Conservation (phyloP, 1,140 invertebrate species). For the Brachionus manjavacas region DNA sequence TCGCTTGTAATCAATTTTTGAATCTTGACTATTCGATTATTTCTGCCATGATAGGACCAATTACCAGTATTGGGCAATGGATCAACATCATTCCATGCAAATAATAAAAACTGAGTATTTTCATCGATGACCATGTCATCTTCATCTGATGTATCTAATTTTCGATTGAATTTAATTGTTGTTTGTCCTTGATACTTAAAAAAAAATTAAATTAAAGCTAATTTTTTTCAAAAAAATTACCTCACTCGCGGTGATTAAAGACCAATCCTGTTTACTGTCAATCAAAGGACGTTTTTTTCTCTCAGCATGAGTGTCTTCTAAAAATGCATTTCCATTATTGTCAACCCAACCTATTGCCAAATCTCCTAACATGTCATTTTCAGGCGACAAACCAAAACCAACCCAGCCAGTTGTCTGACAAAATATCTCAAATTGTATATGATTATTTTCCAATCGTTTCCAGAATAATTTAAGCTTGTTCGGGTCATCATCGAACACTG, state of each 20-base stretch:
- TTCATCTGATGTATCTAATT: background rate
- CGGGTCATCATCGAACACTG: constrained; percentile 4
- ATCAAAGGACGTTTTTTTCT: background rate
- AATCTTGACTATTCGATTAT: constrained; percentile 13
- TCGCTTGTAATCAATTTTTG: background rate
- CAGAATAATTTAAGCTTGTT: background rate
- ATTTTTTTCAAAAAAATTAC: background rate
- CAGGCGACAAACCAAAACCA: constrained; percentile 72
- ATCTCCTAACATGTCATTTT: constrained; percentile 67
- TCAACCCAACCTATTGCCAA: background rate
- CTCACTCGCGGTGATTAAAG: background rate
- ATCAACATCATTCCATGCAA: constrained; percentile 29
- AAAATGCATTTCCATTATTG: constrained; percentile 1
- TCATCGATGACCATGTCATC: background rate
- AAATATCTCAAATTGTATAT: constrained; percentile 15
- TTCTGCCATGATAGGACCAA: constrained; percentile 22
- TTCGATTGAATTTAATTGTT: constrained; percentile 2
- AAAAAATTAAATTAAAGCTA: too few species aligned
- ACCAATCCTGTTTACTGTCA: background rate
- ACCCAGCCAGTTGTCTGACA: constrained; percentile 69
- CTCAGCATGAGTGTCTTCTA: background rate
- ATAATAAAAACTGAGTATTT: constrained; percentile 22
- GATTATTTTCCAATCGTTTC: background rate
- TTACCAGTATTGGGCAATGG: background rate
- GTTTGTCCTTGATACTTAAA: background rate